A percentile compares a stretch with the other conserved stretches of the same genome.
These are phyloP conservation scores for Allobates femoralis DNA, from an alignment of 2,797 vertebrate genomes.

Conservation along the genomic window DNA sequence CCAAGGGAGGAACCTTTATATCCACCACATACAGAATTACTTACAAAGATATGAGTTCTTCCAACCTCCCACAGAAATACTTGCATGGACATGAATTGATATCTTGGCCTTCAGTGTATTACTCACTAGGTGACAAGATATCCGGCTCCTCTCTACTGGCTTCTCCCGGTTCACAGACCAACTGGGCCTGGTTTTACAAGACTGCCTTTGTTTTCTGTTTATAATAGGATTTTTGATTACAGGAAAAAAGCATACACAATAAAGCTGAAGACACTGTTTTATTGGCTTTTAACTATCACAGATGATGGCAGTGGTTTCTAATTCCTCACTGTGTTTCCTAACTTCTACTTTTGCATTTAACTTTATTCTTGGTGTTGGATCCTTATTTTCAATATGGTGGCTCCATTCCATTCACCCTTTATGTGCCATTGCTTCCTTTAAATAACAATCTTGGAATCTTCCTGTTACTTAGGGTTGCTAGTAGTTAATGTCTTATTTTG, in stretches of 20 bases:
- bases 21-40: not conserved
- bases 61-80: too few species aligned
- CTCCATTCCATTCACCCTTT: not conserved
- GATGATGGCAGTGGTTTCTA: slow-evolving; percentile 10
- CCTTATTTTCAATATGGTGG: not conserved
- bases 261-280: not conserved
- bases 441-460: not conserved
- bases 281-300: slow-evolving; percentile 10
- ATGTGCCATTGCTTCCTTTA: not conserved
- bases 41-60: not conserved
- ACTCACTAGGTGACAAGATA: not conserved
- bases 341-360: not conserved
- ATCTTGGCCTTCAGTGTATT: not conserved
- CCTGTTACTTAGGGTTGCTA: not conserved
- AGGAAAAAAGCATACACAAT: not conserved
- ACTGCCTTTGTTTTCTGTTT: not conserved
- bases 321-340: not conserved
- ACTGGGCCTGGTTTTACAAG: not conserved
- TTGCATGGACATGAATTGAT: not conserved
- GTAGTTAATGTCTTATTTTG: not conserved
- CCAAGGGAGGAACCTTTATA: not conserved
- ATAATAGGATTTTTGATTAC: not conserved
- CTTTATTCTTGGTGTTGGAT: not conserved
- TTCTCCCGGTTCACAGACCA: not conserved
- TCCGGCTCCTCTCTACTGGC: not conserved